Percentiles rank a stretch among this genome's conserved stretches.
phyloP scores from a whole-genome alignment of 2,113 vertebrate species.

The Maccullochella peelii region DNA sequence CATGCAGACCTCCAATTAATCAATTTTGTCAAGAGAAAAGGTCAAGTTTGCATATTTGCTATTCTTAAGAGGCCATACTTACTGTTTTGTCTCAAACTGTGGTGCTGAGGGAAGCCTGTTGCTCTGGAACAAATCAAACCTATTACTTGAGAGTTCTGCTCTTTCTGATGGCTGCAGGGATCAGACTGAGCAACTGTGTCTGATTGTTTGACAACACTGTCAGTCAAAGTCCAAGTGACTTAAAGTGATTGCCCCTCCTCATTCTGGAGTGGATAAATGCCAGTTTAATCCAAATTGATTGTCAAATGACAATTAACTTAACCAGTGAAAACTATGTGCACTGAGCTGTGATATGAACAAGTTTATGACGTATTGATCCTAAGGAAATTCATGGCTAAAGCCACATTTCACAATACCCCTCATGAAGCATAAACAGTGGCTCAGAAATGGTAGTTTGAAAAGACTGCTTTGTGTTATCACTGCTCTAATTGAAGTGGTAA shows the following conservation, averaged over 20 bases:
- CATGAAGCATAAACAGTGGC: slow-evolving; percentile 36
- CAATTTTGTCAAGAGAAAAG: slow-evolving; percentile 71
- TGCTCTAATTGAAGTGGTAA: slow-evolving; percentile 62
- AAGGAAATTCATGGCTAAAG: slow-evolving; percentile 2
- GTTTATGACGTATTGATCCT: slow-evolving; percentile 19
- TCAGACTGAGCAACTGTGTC: slow-evolving; percentile 4
- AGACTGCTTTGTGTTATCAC: slow-evolving; percentile 54
- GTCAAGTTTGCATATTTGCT: slow-evolving; percentile 73
- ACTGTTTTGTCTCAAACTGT: slow-evolving; percentile 30
- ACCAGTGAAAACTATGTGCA: not conserved
- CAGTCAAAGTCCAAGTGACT: slow-evolving; percentile 9
- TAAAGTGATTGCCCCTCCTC: not conserved
- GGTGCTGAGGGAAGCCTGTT: slow-evolving; percentile 23
- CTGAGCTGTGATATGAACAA: not conserved
- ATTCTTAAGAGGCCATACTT: slow-evolving; percentile 8
- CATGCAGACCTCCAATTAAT: slow-evolving; percentile 67
- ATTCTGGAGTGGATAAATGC: slow-evolving; percentile 18
- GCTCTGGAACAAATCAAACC: slow-evolving; percentile 62
- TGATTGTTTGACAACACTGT: slow-evolving; percentile 38
- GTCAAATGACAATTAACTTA: slow-evolving; percentile 37
- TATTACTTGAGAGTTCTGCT: slow-evolving; percentile 29
- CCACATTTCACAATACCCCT: slow-evolving; percentile 10
- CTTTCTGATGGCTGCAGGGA: slow-evolving; percentile 30
- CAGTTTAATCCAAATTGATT: slow-evolving; percentile 30
- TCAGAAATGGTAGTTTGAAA: slow-evolving; percentile 30